These are phyloP conservation scores for Fabriciana adippe DNA, from an alignment of 2,888 invertebrate species.

Conservation along the genomic window DNA sequence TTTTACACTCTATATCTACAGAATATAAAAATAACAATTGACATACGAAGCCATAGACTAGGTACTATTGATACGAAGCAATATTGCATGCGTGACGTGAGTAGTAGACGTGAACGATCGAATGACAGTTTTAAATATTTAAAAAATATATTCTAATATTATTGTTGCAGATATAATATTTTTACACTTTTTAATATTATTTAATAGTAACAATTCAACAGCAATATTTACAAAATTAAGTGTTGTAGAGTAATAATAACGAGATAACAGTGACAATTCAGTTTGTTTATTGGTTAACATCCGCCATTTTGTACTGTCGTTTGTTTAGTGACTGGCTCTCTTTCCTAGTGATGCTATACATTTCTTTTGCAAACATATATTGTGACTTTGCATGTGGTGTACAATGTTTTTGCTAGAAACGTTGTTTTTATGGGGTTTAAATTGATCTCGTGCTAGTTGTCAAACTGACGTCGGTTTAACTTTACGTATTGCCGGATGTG, in stretches of 20 bases:
- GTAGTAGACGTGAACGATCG: constrained; percentile 68
- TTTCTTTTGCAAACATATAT: constrained; percentile 65
- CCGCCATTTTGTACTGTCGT: constrained; percentile 83
- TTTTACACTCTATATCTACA: constrained; percentile 12
- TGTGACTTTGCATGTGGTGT: constrained; percentile 69
- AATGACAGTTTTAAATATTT: constrained; percentile 74
- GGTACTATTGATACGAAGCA: constrained; percentile 8
- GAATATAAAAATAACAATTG: constrained; percentile 38
- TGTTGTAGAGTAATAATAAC: constrained; percentile 51
- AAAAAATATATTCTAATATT: constrained; percentile 68
- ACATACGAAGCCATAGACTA: constrained; percentile 40
- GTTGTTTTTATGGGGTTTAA: constrained; percentile 65
- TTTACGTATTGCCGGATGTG: constrained; percentile 80
- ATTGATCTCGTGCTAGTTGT: constrained; percentile 74
- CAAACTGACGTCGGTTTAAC: constrained; percentile 73
- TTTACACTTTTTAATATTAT: constrained; percentile 71
- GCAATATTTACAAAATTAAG: constrained; percentile 55
- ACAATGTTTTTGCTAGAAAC: constrained; percentile 78
- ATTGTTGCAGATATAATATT: constrained; percentile 64
- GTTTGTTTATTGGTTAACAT: constrained; percentile 82
- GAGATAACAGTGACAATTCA: constrained; percentile 71
- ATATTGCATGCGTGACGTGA: constrained; percentile 52
- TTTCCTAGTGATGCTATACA: constrained; percentile 72
- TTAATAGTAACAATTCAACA: constrained; percentile 54
- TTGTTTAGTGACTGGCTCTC: constrained; percentile 79